Conservation (phyloP, 30 jellyfish, hydroid and myxozoan genomes). For the Hydra vulgaris region DNA sequence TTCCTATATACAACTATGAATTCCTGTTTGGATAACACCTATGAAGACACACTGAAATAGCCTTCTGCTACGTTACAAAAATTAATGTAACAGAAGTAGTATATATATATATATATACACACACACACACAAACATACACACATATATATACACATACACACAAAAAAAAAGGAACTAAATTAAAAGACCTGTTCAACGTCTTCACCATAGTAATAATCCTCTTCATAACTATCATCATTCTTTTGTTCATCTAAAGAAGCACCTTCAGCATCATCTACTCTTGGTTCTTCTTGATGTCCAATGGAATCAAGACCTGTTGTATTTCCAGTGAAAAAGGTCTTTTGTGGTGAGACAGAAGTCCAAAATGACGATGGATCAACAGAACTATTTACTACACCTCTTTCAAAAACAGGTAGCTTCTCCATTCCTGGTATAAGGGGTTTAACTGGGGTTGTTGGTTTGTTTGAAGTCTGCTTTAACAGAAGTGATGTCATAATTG, state of each 20-base stretch:
- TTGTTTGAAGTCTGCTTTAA: constrained; percentile 5
- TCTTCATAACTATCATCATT: constrained; percentile 16
- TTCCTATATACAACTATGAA: too few species aligned
- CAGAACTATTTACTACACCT: constrained; percentile 36
- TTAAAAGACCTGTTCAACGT: neutral
- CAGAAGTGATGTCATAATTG: constrained; percentile 28
- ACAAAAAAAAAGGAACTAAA: neutral
- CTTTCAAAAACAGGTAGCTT: constrained; percentile 32
- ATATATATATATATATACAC: too few species aligned
- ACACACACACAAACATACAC: too few species aligned
- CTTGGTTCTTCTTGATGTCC: constrained; percentile 32
- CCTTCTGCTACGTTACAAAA: too few species aligned
- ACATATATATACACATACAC: neutral
- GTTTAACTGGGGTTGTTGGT: neutral
- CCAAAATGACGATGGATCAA: constrained; percentile 36
- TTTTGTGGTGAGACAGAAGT: constrained; percentile 24
- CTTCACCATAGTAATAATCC: constrained; percentile 17
- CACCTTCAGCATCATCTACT: constrained; percentile 46
- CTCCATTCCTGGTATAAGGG: constrained; percentile 21
- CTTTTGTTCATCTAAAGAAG: constrained; percentile 44
- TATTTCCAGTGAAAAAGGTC: constrained; percentile 29
- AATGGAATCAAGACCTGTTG: constrained; percentile 27
- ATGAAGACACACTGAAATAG: too few species aligned
- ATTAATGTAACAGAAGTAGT: too few species aligned
- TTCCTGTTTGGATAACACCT: too few species aligned